phyloP scores from a whole-genome alignment of 2,113 vertebrate genomes.

The Heloderma charlesbogerti region DNA sequence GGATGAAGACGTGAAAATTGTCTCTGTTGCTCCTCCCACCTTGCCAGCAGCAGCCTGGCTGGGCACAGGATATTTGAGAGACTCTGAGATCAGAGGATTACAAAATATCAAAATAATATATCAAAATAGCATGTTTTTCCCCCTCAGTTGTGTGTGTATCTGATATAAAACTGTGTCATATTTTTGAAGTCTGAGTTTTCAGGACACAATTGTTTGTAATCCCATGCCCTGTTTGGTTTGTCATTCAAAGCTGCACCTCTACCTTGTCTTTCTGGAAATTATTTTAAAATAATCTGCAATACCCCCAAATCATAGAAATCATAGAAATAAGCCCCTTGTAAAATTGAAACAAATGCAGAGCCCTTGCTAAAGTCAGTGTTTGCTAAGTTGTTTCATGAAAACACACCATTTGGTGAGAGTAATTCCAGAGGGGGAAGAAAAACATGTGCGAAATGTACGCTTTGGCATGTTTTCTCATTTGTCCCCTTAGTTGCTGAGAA shows the following conservation, averaged over 20 bases:
- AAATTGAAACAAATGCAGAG: not conserved
- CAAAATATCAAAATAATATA: no score
- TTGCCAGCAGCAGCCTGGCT: no score
- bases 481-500: not conserved
- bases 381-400: not conserved
- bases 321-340: conserved; percentile 13
- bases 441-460: not conserved
- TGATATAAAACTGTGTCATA: no score
- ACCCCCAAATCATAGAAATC: conserved; percentile 6
- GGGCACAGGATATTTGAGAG: no score
- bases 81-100: no score
- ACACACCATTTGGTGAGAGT: not conserved
- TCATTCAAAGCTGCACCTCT: not conserved
- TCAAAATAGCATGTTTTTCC: no score
- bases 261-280: not conserved
- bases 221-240: not conserved
- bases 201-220: not conserved
- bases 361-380: conserved; percentile 14
- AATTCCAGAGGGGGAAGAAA: conserved; percentile 9
- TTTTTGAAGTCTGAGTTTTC: not conserved
- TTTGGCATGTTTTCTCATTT: not conserved
- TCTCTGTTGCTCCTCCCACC: no score
- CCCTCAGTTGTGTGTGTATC: no score
- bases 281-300: not conserved
- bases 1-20: no score